These are phyloP conservation scores for Struthidea cinerea DNA, from an alignment of 2,113 vertebrate species.

Conservation along the genomic window DNA sequence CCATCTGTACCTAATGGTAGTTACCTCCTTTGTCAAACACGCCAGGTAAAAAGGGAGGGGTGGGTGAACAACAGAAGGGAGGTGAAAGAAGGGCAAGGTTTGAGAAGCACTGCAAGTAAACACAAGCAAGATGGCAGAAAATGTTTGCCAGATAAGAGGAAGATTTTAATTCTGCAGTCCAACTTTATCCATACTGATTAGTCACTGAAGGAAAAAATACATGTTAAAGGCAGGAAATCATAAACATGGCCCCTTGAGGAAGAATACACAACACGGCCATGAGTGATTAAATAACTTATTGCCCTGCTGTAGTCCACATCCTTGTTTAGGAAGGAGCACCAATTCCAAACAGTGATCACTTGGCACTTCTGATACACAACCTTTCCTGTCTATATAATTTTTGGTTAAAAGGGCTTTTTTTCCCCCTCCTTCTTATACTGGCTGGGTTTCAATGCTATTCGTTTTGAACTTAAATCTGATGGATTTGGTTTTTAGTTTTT, in stretches of 20 bases:
- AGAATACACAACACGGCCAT: background rate
- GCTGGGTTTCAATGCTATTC: background rate
- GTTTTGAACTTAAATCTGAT: background rate
- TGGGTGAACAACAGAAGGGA: background rate
- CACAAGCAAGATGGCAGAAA: background rate
- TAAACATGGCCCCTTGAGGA: background rate
- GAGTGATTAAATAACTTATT: background rate
- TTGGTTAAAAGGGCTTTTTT: background rate
- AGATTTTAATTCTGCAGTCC: background rate
- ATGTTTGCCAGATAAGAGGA: background rate
- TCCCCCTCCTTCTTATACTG: fast-evolving
- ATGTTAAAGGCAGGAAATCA: background rate
- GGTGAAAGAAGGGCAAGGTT: background rate
- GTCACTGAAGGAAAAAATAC: background rate
- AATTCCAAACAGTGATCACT: background rate
- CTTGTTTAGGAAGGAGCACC: background rate
- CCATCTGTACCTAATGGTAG: background rate
- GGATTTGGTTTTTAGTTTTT: background rate
- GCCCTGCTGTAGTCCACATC: background rate
- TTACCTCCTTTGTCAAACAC: background rate
- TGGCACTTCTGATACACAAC: background rate
- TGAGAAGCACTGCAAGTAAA: background rate
- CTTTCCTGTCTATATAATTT: background rate
- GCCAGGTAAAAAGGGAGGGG: background rate
- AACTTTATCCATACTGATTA: background rate